A percentile compares a stretch with the other conserved stretches of the same genome.
phyloP scores from a whole-genome alignment of 2,113 vertebrate species.

The Glareola pratincola region DNA sequence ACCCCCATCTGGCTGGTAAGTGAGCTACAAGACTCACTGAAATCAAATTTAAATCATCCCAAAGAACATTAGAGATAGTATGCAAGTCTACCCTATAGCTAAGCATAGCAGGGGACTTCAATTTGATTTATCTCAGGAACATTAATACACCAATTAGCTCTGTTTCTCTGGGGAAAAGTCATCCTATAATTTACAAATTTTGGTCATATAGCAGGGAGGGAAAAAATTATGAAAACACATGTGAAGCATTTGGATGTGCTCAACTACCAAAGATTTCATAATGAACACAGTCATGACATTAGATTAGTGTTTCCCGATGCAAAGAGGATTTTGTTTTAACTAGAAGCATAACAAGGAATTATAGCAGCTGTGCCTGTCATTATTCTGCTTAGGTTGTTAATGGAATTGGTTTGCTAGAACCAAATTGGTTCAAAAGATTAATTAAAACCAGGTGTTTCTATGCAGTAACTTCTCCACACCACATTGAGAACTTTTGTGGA shows the following conservation, averaged over 20 bases:
- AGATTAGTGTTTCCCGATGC: background rate
- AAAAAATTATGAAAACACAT: background rate
- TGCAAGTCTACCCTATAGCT: background rate
- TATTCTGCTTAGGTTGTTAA: slow-evolving; percentile 41
- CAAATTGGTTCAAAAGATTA: slow-evolving; percentile 36
- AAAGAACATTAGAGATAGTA: background rate
- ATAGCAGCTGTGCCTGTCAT: slow-evolving; percentile 50
- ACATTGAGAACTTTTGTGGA: background rate
- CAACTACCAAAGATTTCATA: background rate
- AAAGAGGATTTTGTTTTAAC: slow-evolving; percentile 53
- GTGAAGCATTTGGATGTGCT: background rate
- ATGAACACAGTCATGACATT: background rate
- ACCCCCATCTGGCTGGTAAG: background rate
- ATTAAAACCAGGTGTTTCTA: slow-evolving; percentile 28
- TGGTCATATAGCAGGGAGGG: background rate
- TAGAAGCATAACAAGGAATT: slow-evolving; percentile 2
- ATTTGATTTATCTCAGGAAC: background rate
- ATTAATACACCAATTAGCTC: background rate
- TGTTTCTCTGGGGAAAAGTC: background rate
- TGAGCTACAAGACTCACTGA: background rate
- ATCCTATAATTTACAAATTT: background rate
- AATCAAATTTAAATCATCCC: background rate
- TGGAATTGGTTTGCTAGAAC: slow-evolving; percentile 14
- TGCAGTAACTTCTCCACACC: background rate
- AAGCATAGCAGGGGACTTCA: background rate